A percentile compares a stretch with the other conserved stretches of the same genome.
These are phyloP conservation scores for Limnephilus rhombicus DNA, from an alignment of 2,888 invertebrate species.

Conservation along the genomic window DNA sequence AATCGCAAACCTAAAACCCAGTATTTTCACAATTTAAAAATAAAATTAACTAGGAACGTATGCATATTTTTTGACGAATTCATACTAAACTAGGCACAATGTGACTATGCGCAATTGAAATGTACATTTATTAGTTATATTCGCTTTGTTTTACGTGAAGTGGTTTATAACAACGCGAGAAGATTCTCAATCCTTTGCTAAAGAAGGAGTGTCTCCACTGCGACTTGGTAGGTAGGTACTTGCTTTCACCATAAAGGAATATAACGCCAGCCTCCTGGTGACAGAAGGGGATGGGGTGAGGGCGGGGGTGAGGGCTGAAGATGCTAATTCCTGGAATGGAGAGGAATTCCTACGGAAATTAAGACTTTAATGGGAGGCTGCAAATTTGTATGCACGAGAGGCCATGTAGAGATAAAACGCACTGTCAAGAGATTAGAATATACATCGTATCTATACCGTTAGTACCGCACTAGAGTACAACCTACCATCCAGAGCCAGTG, in stretches of 20 bases:
- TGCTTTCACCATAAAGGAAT: background rate
- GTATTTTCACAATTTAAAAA: background rate
- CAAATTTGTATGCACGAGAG: constrained; percentile 54
- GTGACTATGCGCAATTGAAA: background rate
- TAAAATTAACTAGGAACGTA: background rate
- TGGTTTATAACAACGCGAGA: background rate
- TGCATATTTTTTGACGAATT: too few relatives aligned
- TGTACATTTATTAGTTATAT: background rate
- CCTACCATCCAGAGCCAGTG: too few relatives aligned
- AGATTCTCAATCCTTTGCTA: background rate
- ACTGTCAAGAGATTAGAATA: background rate
- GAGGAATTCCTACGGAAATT: constrained; percentile 64
- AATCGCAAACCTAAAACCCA: background rate
- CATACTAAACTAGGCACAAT: too few relatives aligned
- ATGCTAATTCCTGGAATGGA: constrained; percentile 60
- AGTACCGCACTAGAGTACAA: too few relatives aligned
- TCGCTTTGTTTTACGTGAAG: background rate
- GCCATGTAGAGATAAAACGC: constrained; percentile 24
- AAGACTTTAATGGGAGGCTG: constrained; percentile 64
- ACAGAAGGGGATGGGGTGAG: background rate
- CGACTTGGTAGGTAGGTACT: background rate
- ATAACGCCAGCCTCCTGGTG: background rate
- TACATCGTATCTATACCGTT: background rate
- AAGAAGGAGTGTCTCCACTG: background rate
- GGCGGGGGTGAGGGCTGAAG: constrained; percentile 52